These are phyloP conservation scores for Mythimna loreyi DNA, from an alignment of 2,888 invertebrate species.

Conservation along the genomic window DNA sequence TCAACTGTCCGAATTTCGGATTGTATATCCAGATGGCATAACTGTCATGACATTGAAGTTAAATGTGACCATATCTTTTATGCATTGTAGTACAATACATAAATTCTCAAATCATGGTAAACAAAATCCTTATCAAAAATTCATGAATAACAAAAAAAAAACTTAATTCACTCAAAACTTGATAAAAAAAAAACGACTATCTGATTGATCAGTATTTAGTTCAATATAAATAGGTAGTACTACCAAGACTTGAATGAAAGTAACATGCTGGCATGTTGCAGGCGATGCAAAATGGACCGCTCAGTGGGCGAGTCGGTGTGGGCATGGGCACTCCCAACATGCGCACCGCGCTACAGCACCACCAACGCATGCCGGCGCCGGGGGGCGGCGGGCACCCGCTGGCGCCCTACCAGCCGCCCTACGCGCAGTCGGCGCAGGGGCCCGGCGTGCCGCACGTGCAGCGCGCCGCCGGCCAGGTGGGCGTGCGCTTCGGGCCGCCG, in stretches of 20 bases:
- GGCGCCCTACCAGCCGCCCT: conserved; percentile 91
- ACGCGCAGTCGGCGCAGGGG: conserved; percentile 90
- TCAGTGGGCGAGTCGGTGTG: conserved; percentile 91
- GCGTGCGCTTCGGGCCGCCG: conserved; percentile 89
- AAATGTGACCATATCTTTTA: too few relatives aligned
- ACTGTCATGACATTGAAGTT: too few relatives aligned
- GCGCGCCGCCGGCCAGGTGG: conserved; percentile 84
- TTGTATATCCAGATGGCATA: too few relatives aligned
- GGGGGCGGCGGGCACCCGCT: conserved; percentile 89
- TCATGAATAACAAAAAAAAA: too few relatives aligned
- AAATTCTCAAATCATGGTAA: too few relatives aligned
- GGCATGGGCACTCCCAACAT: conserved; percentile 77
- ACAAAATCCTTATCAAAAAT: too few relatives aligned
- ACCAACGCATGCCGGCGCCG: conserved; percentile 84
- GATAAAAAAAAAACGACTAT: too few relatives aligned
- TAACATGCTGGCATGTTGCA: conserved; percentile 70
- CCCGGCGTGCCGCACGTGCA: conserved; percentile 77
- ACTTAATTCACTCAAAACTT: too few relatives aligned
- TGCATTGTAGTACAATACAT: too few relatives aligned
- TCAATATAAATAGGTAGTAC: background rate
- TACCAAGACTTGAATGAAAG: background rate
- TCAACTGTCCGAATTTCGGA: too few relatives aligned
- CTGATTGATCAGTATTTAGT: too few relatives aligned
- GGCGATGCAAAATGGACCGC: conserved; percentile 95
- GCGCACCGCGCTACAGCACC: conserved; percentile 66